Base-by-base conservation (phyloP, 1,140 invertebrate genomes). In the Planococcus citri region DNA sequence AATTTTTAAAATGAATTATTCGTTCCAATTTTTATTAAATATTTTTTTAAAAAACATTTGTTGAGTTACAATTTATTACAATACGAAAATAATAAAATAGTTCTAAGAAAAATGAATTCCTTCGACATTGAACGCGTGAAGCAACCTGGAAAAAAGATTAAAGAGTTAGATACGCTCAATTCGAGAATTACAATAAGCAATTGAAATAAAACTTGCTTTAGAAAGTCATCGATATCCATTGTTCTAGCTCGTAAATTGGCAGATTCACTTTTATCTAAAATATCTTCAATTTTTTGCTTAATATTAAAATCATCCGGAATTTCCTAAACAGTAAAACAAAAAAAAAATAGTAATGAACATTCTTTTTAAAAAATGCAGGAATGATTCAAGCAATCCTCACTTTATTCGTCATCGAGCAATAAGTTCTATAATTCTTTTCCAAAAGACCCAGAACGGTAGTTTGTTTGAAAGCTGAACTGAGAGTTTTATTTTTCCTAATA, bases 191-290 rank as follows among this genome's bases (percentile, higher is more conserved):
- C n/a, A n/a, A n/a, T n/a, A 38, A 68, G 69, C 71, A 71, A 67
- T 60, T 57, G 71, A 70, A 73, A 68, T 51, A 27, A 72, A 68
- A 77, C 77, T 79, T 82, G 87, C 84, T 83, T 82, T 75, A 98
- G 88, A 80, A 99, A 98, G 77, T 99, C 95, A 81, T 98, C 95
- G 73, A 94, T 88, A 75, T 97, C 94, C 94, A 99, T 94, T 1
- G 85, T 88, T 76, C 96, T 83, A 1, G 97, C 91, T 77, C 97
- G 82, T 79, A 88, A 91, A 69, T 91, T 83, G 73, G 86, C 85
- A 76, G 88, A 89, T 71, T 86, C 78, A 60, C 79, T 78, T 60
- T 81, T 80, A 72, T 79, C 77, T 41, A 99, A 80, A 71, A 97
- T 85, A 20, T 87, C 77, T 75, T 89, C 86, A 2, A 97, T 81